Conservation (phyloP, 2,888 invertebrate species). For the Autographa gamma region DNA sequence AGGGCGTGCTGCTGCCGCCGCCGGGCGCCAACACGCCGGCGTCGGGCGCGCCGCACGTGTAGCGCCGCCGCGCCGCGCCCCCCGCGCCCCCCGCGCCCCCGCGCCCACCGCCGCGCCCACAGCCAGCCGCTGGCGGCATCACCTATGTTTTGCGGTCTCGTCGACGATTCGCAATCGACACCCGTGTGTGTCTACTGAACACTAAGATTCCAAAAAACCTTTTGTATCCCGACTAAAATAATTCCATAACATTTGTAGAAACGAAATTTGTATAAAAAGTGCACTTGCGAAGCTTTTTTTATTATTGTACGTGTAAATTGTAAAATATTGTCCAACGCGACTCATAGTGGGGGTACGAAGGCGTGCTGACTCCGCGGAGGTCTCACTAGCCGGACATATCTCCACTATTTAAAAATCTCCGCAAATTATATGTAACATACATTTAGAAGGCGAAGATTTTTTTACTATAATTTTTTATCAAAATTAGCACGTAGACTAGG, state of each 20-base stretch:
- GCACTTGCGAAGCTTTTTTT: slow-evolving; percentile 52
- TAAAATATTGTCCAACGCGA: slow-evolving; percentile 42
- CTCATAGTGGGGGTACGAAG: slow-evolving; percentile 34
- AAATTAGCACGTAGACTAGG: slow-evolving; percentile 53
- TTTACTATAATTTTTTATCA: slow-evolving; percentile 43
- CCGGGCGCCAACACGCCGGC: slow-evolving; percentile 70
- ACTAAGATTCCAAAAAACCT: background rate
- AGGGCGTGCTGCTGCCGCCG: slow-evolving; percentile 75
- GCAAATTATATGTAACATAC: slow-evolving; percentile 21
- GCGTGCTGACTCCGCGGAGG: slow-evolving; percentile 15
- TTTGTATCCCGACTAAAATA: slow-evolving; percentile 19
- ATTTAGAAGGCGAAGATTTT: slow-evolving; percentile 30
- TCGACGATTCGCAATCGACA: slow-evolving; percentile 26
- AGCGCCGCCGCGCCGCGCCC: slow-evolving; percentile 16
- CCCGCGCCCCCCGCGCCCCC: background rate
- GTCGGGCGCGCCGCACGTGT: slow-evolving; percentile 57
- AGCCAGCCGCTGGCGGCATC: slow-evolving; percentile 54
- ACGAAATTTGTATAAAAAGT: slow-evolving; percentile 42
- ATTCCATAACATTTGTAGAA: slow-evolving; percentile 15
- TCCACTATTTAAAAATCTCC: slow-evolving; percentile 13
- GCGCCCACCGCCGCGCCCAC: slow-evolving; percentile 19
- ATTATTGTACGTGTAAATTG: slow-evolving; percentile 36
- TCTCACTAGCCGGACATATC: slow-evolving; percentile 30
- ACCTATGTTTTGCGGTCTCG: slow-evolving; percentile 42
- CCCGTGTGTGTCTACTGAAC: slow-evolving; percentile 12